phyloP scores from a whole-genome alignment of 2,888 invertebrate genomes.

The Nemurella pictetii region DNA sequence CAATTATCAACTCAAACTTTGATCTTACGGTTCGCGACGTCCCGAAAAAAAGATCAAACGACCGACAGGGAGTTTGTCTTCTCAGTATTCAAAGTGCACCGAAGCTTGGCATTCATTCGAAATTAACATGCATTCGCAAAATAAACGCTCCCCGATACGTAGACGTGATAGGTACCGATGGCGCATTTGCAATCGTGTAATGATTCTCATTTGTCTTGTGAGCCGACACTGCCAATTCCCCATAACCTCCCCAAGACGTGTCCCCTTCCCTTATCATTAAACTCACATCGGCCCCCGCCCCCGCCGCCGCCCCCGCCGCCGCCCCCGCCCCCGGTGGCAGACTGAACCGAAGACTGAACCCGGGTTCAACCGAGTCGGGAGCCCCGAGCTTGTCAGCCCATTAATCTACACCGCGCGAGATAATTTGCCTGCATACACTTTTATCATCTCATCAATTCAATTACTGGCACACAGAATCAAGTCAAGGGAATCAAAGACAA shows the following conservation, averaged over 20 bases:
- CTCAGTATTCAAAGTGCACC: no score
- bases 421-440: conserved; percentile 17
- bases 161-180: neutral
- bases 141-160: no score
- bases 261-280: neutral
- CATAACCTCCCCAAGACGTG: neutral
- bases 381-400: neutral
- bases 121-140: no score
- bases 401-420: conserved; percentile 5
- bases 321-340: neutral
- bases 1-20: no score
- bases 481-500: conserved; percentile 8
- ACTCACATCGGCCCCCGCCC: neutral
- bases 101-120: no score
- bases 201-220: conserved; percentile 10
- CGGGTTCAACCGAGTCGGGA: neutral
- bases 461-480: neutral
- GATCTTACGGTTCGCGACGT: no score
- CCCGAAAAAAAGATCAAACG: no score
- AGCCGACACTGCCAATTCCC: conserved; percentile 9
- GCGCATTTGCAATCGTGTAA: conserved; percentile 1
- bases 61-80: no score
- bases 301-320: neutral
- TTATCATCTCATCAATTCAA: conserved; percentile 23
- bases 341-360: no score